Conservation (phyloP, 1,140 invertebrate genomes). For the Saccostrea glomerata region DNA sequence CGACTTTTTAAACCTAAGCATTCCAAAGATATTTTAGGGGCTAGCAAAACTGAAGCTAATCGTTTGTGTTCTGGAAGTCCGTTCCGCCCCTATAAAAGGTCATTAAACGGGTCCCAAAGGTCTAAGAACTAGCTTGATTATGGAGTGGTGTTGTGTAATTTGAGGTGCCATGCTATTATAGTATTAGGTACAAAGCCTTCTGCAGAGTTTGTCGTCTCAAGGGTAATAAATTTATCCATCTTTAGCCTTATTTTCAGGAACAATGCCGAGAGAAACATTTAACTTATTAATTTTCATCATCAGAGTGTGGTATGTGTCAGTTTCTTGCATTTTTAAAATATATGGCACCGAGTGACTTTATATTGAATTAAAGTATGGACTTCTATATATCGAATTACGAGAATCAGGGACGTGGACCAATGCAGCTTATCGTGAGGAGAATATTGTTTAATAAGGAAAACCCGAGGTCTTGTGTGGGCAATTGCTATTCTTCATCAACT, state of each 20-base stretch:
- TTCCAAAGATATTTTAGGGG: no score
- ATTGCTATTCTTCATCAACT: no score
- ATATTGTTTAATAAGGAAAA: not conserved
- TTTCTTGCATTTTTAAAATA: not conserved
- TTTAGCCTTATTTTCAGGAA: not conserved
- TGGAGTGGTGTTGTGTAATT: not conserved
- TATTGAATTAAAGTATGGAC: not conserved
- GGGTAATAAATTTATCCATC: not conserved
- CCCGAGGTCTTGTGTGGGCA: not conserved
- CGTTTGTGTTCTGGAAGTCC: not conserved
- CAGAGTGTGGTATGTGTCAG: not conserved
- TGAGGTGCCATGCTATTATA: not conserved
- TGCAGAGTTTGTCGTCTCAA: not conserved
- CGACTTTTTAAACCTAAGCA: no score
- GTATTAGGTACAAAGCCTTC: not conserved
- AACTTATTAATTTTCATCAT: not conserved
- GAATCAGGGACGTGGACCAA: not conserved
- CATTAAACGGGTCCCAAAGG: not conserved
- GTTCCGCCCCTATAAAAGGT: not conserved
- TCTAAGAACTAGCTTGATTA: no score
- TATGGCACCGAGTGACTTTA: not conserved
- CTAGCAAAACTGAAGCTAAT: not conserved
- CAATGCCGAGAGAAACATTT: conserved; percentile 3
- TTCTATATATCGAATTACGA: not conserved
- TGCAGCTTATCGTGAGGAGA: not conserved